Conservation (phyloP, 2,888 invertebrate species). For the Scaptodrosophila latifasciaeformis region DNA sequence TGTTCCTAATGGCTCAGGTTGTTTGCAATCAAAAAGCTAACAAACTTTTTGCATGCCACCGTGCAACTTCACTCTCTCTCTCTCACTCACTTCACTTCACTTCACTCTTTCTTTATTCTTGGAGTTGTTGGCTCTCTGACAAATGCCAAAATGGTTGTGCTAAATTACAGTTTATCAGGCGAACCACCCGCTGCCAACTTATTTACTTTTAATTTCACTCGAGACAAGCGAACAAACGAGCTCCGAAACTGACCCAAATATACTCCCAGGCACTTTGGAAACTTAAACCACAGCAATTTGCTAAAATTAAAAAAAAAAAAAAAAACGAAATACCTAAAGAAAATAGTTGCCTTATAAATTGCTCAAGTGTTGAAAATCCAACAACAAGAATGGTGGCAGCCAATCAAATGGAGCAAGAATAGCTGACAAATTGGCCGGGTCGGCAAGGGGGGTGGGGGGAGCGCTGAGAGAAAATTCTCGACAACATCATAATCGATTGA, state of each 20-base stretch:
- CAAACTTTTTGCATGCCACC: conserved; percentile 48
- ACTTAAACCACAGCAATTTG: conserved; percentile 4
- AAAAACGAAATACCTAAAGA: too few species aligned
- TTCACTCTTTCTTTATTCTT: too few species aligned
- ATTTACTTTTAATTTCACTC: conserved; percentile 63
- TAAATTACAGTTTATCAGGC: conserved; percentile 63
- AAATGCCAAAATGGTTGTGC: conserved; percentile 8
- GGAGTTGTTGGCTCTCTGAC: too few species aligned
- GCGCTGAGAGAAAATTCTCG: conserved; percentile 18
- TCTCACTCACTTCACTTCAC: conserved; percentile 15
- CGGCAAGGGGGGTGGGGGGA: neutral
- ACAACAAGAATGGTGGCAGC: conserved; percentile 38
- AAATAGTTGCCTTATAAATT: too few species aligned
- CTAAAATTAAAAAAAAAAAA: conserved; percentile 1
- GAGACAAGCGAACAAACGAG: conserved; percentile 57
- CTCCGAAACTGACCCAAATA: conserved; percentile 43
- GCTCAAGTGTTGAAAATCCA: conserved; percentile 57
- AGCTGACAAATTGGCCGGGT: conserved; percentile 22
- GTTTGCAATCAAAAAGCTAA: conserved; percentile 26
- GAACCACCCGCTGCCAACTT: conserved; percentile 36
- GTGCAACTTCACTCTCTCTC: too few species aligned
- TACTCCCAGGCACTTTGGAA: conserved; percentile 2
- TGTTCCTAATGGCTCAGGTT: too few species aligned
- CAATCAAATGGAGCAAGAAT: conserved; percentile 25
- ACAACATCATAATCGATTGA: conserved; percentile 50